Evolutionary conservation across 2,797 vertebrate species (phyloP).

Genomic region (Thripadectes ignobilis): DNA sequence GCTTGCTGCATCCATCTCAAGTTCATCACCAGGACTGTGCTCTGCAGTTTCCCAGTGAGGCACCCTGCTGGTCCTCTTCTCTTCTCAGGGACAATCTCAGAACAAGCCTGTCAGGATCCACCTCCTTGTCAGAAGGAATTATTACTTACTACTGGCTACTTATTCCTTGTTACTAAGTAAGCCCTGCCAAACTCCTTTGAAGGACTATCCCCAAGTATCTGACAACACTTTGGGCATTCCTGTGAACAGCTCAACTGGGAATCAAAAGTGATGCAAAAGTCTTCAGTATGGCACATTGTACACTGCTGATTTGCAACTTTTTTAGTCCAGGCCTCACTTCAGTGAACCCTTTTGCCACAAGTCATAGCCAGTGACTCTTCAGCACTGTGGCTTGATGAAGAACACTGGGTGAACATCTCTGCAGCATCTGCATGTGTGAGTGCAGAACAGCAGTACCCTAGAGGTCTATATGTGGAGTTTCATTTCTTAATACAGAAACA

Average conservation of each 20-base stretch:
- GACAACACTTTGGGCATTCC: not conserved
- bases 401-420: not conserved
- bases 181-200: not conserved
- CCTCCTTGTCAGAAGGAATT: not conserved
- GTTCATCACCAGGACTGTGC: not conserved
- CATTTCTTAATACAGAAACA: not conserved
- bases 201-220: not conserved
- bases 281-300: not conserved
- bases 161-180: not conserved
- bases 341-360: not conserved
- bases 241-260: not conserved
- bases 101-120: not conserved
- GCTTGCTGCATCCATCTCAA: not conserved
- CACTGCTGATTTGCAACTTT: not conserved
- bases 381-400: not conserved
- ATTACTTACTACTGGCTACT: not conserved
- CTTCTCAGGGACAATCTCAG: not conserved
- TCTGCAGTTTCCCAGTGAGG: not conserved
- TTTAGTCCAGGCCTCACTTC: not conserved
- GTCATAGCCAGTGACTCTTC: not conserved
- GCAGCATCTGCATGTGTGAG: not conserved
- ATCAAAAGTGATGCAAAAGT: not conserved
- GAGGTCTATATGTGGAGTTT: not conserved
- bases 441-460: not conserved
- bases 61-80: not conserved